Evolutionary conservation across 1,140 invertebrate species (phyloP).

Genomic region (Aphaenogaster floridana): DNA sequence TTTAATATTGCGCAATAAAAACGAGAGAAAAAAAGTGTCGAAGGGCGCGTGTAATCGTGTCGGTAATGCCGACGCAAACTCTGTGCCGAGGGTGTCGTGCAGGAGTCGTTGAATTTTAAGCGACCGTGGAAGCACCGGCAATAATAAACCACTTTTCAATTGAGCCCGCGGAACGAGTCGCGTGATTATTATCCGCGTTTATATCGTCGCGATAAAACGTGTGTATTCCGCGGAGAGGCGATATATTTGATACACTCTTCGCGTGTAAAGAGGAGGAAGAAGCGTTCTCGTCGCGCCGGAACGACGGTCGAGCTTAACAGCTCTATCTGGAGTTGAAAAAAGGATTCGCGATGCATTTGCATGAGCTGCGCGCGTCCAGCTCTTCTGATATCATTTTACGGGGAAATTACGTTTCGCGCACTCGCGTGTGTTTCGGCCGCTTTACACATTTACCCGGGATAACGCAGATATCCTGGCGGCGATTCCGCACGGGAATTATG

Average conservation of each 20-base stretch:
- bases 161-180: background rate
- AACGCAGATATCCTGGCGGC: slow-evolving; percentile 26
- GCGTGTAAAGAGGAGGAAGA: slow-evolving; percentile 9
- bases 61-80: background rate
- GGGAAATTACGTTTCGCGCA: slow-evolving; percentile 50
- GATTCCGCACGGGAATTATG: slow-evolving; percentile 45
- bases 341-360: slow-evolving; percentile 9
- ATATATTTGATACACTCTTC: background rate
- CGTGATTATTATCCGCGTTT: slow-evolving; percentile 58
- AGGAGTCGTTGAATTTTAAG: slow-evolving; percentile 60
- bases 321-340: slow-evolving; percentile 19
- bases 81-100: slow-evolving; percentile 18
- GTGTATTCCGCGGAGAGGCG: background rate
- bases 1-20: slow-evolving; percentile 37
- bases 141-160: slow-evolving; percentile 70
- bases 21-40: background rate
- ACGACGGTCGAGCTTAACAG: slow-evolving; percentile 42
- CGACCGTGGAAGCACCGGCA: background rate
- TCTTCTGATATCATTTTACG: slow-evolving; percentile 53
- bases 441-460: slow-evolving; percentile 37
- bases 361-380: slow-evolving; percentile 20
- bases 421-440: slow-evolving; percentile 33
- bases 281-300: background rate
- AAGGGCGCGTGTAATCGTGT: background rate
- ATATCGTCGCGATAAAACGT: slow-evolving; percentile 48